Base-by-base conservation (phyloP, 1,140 invertebrate species). In the Caenorhabditis remanei region DNA sequence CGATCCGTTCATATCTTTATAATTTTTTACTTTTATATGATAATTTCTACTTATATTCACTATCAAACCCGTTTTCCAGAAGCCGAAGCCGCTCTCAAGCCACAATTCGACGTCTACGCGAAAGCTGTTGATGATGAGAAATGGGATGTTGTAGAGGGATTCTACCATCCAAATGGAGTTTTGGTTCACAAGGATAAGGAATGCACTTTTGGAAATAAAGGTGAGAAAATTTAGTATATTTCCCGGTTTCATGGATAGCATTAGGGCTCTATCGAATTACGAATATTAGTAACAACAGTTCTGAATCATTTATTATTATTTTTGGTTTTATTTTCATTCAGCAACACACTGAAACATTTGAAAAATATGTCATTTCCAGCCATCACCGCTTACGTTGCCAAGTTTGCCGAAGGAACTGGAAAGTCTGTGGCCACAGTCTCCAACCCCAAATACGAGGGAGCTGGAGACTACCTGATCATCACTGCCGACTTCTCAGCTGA, bases 381-480 rank as follows among this genome's bases (percentile, higher is more conserved):
- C 46, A 79, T 79, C n/a, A 79, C 43, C 43, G 46, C 43, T 46
- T 24, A 79, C 4, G 4, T 79, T 3, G 46, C 21, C 71, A 48
- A 50, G 46, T 79, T 79, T 3, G 71, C 71, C 46, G 71, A 79
- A 11, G 46, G 71, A 21, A 79, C 46, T n/a, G 71, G 71, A 24
- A 79, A 79, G 13, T 79, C 71, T 8, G 19, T 50, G 4, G 43
- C 71, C 46, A 79, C 71, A n/a, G 5, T 79, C 11, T 50, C 46
- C n/a, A 79, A 79, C n/a, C 46, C 71, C 43, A 79, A 79, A n/a
- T 79, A 79, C 71, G 71, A 79, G n/a, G 71, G 71, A 48, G 46
- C 71, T 50, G 71, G 71, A 21, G 71, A 79, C n/a, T 79, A 79
- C 21, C 71, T 79, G 1, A 79, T 79, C 46, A 50, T 79, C 46